Base-by-base conservation (phyloP, 2,888 invertebrate genomes). In the Volucella inanis region DNA sequence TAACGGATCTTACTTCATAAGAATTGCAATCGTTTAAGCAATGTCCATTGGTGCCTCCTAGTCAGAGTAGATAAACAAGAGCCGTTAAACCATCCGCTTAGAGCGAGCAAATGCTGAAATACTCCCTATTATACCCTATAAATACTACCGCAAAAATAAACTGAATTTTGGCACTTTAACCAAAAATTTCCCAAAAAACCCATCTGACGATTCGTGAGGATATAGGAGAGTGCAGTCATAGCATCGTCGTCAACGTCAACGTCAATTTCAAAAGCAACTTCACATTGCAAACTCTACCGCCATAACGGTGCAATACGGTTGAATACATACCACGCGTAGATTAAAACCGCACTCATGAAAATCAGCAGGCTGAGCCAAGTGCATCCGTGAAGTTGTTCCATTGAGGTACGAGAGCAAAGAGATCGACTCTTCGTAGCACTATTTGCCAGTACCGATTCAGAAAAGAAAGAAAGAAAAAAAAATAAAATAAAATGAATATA, bases 311-410 rank as follows among this genome's bases (percentile, higher is more conserved):
- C 50, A 49, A n/a, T 38, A 22, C 12, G 39, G 41, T 18, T 41
- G 14, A 31, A 55, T 11, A 43, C 67, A 31, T 49, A 71, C 67
- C 55, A 61, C 64, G 72, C 68, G 41, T 75, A 65, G 79, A 71
- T 71, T 79, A 61, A 70, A 84, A 84, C 77, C 70, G 22, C 77
- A 62, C 38, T 79, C 70, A 41, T 65, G 70, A 59, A 79, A 83
- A 84, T 65, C 75, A 70, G 59, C 79, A 59, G 65, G 74, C 65
- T 75, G 45, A 75, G 43, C 71, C 79, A 65, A 79, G 75, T 75
- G 75, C 54, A 79, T 79, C 68, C 52, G 74, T 57, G 64, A 82
- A 84, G 75, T 84, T 79, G 79, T 65, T 55, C 47, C 70, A 65
- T 74, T 70, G 64, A 74, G 62, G 65, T 71, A 47, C 54, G 31